Base-by-base conservation (phyloP, 2,888 invertebrate species). In the Celastrina argiolus region DNA sequence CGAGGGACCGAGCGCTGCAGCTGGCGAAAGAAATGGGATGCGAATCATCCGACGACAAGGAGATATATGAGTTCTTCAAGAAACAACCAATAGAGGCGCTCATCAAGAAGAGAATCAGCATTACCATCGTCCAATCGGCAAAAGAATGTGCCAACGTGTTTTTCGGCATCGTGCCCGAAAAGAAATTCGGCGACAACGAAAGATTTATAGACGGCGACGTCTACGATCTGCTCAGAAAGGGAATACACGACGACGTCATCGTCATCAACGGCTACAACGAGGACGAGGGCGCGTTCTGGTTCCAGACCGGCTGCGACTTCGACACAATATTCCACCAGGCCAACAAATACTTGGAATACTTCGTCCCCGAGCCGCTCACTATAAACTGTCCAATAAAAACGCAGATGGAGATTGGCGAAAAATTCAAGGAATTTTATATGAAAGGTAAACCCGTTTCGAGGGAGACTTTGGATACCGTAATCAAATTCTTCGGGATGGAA, bases 241-340 rank as follows among this genome's bases (percentile, higher is more conserved):
- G 92, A 2, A 61, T 85, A 8, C 84, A 93, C 56, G 75, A 82
- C 69, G 81, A 74, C 2, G 85, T 94, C 1, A 95, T 95, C 0
- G 92, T 95, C 78, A 93, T 96, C 79, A 88, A 93, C 26, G 96
- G 96, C 3, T 83, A 94, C 14, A 95, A 93, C 4, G 92, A 93
- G 22, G 93, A 95, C 63, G 96, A 96, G 84, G 96, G 96, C 0
- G 34, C 81, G 0, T 66, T 83, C 51, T 51, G 51, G 42, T 69
- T 74, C 5, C 28, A 51, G 51, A 51, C 51, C 81, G 1, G 64
- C 67, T n/a, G 36, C 65, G 1, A 18, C 66, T 0, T 64, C 34
- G 1, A 69, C 0, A 69, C 72, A 14, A 51, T 78, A 0, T 45
- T 79, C 16, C 64, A 72, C 2, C 72, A 77, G 66, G 78, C 79